Evolutionary conservation across 1,140 invertebrate species (phyloP), one percentile per base, ranked within the genome.

Genomic region (Leptoteleia sp.): DNA sequence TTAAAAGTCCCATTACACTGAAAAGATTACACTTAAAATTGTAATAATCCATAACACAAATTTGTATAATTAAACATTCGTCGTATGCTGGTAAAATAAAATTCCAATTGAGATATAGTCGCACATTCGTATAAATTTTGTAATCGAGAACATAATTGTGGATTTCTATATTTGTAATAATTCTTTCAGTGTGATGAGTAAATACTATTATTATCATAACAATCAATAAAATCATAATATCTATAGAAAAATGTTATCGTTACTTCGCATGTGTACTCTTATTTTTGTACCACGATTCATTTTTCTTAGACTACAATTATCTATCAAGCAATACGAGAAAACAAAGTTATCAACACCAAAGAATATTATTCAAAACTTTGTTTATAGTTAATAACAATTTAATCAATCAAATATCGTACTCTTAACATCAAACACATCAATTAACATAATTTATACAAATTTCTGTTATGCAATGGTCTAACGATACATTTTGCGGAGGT

Each of bases 341-440:
- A 59, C 65, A 70, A 70, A 71, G 27, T 71, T 71, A 52, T 71
- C 67, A 71, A 71, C 45, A 54, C 67, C 67, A 61, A 65, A 65
- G 35, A 45, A 38, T 15, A 40, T 59, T 38, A 13, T 45, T 22
- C 7, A 19, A 11, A 19, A 2, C n/a, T n/a, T 52, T 61, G 19
- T 38, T 29, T 35, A 16, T 54, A 13, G 11, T 15, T 31, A n/a
- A 7, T 31, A 38, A 27, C 16, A 35, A 40, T 45, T n/a, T n/a
- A n/a, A n/a, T 25, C 11, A 22, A 43, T 43, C 8, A 43, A 17
- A 22, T 43, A 11, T 40, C 17, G 5, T 7, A 8, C 37, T 22
- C 19, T 22, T 22, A 22, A 22, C 19, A 22, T 22, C 2, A 5
- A 22, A 25, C 17, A 9, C 3, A 11, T 25, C n/a, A 7, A 40